These are phyloP conservation scores for Melanophora roralis DNA, from an alignment of 2,888 invertebrate species.

Conservation along the genomic window DNA sequence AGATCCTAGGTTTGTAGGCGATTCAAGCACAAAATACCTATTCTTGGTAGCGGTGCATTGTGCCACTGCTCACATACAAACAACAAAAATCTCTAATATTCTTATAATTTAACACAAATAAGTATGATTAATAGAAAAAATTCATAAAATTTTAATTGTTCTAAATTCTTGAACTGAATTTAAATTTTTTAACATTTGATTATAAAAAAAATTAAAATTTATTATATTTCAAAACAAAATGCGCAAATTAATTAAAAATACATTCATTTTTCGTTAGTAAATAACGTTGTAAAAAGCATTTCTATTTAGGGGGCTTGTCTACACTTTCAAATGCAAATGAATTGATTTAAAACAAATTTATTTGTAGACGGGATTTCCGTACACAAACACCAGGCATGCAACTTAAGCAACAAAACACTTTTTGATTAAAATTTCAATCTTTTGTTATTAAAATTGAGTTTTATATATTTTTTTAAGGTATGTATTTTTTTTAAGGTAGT, in stretches of 20 bases:
- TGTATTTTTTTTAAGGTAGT: not conserved
- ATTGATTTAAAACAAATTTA: not conserved
- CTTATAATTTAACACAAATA: too few relatives aligned
- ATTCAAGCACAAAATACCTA: too few relatives aligned
- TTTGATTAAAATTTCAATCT: not conserved
- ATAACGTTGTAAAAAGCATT: constrained; percentile 8
- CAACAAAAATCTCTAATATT: too few relatives aligned
- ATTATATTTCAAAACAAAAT: constrained; percentile 13
- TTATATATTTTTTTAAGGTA: not conserved
- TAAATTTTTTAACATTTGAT: not conserved
- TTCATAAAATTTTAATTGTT: not conserved
- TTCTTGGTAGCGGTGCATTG: too few relatives aligned
- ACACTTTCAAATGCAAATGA: not conserved
- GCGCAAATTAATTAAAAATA: constrained; percentile 44
- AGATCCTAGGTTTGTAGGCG: too few relatives aligned
- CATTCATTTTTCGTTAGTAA: constrained; percentile 36
- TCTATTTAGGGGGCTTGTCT: constrained; percentile 48
- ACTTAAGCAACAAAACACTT: not conserved
- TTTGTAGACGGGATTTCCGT: not conserved
- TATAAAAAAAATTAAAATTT: not conserved
- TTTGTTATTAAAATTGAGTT: not conserved
- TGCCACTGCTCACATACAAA: too few relatives aligned
- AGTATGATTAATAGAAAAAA: too few relatives aligned
- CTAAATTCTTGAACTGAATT: too few relatives aligned
- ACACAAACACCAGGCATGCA: not conserved